Base-by-base conservation (phyloP, 1,140 invertebrate genomes). In the Brachionus sp. region DNA sequence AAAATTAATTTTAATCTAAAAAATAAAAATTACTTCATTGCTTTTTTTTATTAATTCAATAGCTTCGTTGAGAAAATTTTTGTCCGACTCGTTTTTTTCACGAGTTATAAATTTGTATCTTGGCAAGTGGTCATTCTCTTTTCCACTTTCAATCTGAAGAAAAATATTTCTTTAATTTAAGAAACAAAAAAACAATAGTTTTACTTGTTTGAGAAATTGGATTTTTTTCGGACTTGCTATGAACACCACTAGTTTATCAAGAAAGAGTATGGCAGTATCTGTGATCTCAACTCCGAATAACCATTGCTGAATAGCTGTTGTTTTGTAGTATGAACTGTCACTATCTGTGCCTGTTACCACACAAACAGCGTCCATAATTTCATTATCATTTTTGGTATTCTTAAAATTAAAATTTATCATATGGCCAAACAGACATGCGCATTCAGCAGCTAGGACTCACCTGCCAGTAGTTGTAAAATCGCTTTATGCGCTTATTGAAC, bases 181-280 rank as follows among this genome's bases (percentile, higher is more conserved):
- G 19, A 19, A 70, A 39, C 5, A 70, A 39, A 10, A 16, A 16
- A 39, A 9, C 12, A 37, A 7, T 19, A 39, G 10, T n/a, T 9
- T 70, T 70, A 70, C 66, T 44, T 80, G 77, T 44, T 80, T 80
- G 23, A 80, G 57, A 62, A 80, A 80, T 57, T 39, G 35, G 7
- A 80, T 57, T 80, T 80, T 80, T 66, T 80, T 80, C 37, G 77
- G 77, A 44, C 77, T 80, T n/a, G 77, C 50, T 7, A 80, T 25
- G 23, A 80, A 62, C 0, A 80, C 77, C 4, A 80, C 77, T 5
- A 80, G 46, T 12, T 80, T 80, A 25, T 80, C 77, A 3, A 80
- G 57, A 16, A 80, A 80, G 9, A 80, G 33, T 62, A 80, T 80
- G 37, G 62, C 62, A 39, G 77, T 80, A 33, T 80, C 77, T 62